phyloP scores from a whole-genome alignment of 2,888 invertebrate genomes.

The Rhodophaea formosa region DNA sequence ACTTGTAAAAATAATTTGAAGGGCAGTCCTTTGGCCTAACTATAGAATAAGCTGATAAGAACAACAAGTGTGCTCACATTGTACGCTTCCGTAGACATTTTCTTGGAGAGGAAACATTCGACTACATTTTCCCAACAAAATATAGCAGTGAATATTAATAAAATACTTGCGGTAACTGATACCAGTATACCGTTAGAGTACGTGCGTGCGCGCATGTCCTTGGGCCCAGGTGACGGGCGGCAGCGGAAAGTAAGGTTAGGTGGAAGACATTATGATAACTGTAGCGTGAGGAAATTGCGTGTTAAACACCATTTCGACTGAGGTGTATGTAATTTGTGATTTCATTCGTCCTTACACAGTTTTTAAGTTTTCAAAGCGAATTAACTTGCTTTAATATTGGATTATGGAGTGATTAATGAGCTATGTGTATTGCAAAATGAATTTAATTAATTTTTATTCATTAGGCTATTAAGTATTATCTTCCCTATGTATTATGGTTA shows the following conservation, averaged over 20 bases:
- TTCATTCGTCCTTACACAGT: background rate
- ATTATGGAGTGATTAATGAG: too few species aligned
- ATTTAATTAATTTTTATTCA: too few species aligned
- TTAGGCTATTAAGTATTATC: too few species aligned
- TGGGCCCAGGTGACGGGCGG: conserved; percentile 7
- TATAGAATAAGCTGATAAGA: too few species aligned
- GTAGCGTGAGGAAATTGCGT: background rate
- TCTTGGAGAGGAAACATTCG: background rate
- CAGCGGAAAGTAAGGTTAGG: conserved; percentile 17
- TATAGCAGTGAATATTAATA: conserved; percentile 15
- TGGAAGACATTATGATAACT: background rate
- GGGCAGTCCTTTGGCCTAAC: too few species aligned
- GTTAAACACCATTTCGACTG: background rate
- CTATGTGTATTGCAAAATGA: too few species aligned
- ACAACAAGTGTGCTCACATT: too few species aligned
- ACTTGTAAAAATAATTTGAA: too few species aligned
- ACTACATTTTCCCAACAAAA: conserved; percentile 8
- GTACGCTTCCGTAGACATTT: too few species aligned
- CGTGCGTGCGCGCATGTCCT: conserved; percentile 18
- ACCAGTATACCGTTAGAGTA: conserved; percentile 17
- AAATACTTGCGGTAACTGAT: conserved; percentile 17
- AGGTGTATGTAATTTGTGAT: background rate
- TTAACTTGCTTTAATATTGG: too few species aligned
- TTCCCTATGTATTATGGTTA: too few species aligned
- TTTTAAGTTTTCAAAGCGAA: too few species aligned